Conservation (phyloP, 2,113 vertebrate genomes). For the Tylochromis polylepis region DNA sequence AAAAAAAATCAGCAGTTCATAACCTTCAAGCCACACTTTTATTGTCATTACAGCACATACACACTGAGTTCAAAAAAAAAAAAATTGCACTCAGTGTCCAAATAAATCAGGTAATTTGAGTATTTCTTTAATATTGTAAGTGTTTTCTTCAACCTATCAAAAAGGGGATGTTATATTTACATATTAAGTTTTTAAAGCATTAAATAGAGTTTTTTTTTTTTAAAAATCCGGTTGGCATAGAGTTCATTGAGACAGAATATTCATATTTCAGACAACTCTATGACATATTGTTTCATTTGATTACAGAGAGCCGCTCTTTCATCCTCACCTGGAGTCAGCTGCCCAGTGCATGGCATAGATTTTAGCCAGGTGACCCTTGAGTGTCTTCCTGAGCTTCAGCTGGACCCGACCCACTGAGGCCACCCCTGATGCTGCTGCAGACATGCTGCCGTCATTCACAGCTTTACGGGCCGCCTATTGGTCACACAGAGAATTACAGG, state of each 20-base stretch:
- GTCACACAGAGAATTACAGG: background rate
- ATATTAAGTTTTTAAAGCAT: background rate
- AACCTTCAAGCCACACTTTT: background rate
- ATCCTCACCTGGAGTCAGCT: slow-evolving; percentile 70
- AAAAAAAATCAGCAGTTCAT: background rate
- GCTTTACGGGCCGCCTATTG: slow-evolving; percentile 70
- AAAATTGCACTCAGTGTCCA: too few species aligned
- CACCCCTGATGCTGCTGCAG: slow-evolving; percentile 41
- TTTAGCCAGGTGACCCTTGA: slow-evolving; percentile 80
- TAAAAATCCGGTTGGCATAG: background rate
- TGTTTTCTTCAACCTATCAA: background rate
- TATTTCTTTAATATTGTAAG: background rate
- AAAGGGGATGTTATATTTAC: background rate
- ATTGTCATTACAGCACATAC: background rate
- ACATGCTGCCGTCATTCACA: slow-evolving; percentile 64
- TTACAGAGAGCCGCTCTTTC: background rate
- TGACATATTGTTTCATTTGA: background rate
- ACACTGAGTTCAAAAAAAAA: too few species aligned
- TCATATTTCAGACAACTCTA: background rate
- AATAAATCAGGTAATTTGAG: too few species aligned
- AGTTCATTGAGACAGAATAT: too few species aligned
- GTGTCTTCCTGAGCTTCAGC: slow-evolving; percentile 73
- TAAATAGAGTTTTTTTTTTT: background rate
- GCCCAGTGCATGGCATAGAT: slow-evolving; percentile 80
- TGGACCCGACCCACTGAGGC: slow-evolving; percentile 66